phyloP scores from a whole-genome alignment of 2,888 invertebrate genomes.

The Tipula helvola region DNA sequence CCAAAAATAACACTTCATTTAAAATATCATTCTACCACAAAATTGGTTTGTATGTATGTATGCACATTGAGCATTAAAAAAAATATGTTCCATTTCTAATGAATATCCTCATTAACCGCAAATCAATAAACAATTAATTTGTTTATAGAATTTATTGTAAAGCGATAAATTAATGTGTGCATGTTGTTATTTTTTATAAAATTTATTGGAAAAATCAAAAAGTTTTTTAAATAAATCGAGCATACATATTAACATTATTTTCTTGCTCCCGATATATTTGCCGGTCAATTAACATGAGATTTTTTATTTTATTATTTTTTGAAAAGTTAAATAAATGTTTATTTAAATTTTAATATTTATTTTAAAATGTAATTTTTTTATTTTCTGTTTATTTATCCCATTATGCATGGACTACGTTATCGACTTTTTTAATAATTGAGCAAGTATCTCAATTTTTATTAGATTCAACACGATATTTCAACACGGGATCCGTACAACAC shows the following conservation, averaged over 20 bases:
- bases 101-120: not conserved
- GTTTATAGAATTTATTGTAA: not conserved
- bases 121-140: not conserved
- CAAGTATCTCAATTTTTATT: not conserved
- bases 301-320: not conserved
- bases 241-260: not conserved
- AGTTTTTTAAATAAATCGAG: not conserved
- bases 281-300: not conserved
- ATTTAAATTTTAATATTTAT: not conserved
- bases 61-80: not conserved
- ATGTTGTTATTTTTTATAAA: not conserved
- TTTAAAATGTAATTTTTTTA: not conserved
- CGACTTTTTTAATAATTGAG: not conserved
- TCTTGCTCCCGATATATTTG: not conserved
- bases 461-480: not conserved
- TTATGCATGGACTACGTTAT: not conserved
- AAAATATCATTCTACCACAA: not conserved
- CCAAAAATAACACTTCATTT: not conserved
- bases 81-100: not conserved
- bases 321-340: not conserved
- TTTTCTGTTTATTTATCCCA: not conserved
- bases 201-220: not conserved
- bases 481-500: too few relatives aligned
- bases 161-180: not conserved
- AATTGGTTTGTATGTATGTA: not conserved